phyloP scores from a whole-genome alignment of 2,888 invertebrate genomes.

The Scrobipalpa costella region DNA sequence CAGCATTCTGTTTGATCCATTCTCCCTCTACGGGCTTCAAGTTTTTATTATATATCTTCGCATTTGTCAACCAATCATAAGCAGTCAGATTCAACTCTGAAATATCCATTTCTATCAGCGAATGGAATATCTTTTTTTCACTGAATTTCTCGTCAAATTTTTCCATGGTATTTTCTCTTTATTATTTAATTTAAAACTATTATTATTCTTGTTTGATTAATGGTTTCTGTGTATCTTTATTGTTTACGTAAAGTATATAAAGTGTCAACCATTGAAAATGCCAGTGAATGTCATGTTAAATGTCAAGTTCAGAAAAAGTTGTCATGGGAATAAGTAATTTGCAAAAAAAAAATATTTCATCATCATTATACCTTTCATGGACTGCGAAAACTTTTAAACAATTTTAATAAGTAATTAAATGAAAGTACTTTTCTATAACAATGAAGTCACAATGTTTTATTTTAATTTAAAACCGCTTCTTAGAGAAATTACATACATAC shows the following conservation, averaged over 20 bases:
- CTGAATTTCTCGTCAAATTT: constrained; percentile 1
- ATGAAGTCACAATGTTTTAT: too few species aligned
- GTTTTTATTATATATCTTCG: constrained; percentile 55
- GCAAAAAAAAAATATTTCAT: neutral
- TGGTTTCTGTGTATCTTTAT: neutral
- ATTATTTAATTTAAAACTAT: neutral
- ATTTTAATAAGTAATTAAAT: too few species aligned
- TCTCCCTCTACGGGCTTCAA: constrained; percentile 42
- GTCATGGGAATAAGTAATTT: neutral
- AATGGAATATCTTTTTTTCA: neutral
- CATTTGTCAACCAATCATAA: constrained; percentile 57
- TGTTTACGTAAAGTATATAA: neutral
- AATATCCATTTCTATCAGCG: neutral
- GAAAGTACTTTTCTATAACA: too few species aligned
- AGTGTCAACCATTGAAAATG: neutral
- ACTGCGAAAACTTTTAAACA: too few species aligned
- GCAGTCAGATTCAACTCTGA: constrained; percentile 34
- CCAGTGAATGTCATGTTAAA: constrained; percentile 25
- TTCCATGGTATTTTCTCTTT: constrained; percentile 2
- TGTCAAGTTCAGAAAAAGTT: neutral
- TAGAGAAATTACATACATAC: too few species aligned
- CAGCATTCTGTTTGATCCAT: constrained; percentile 60
- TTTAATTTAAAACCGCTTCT: too few species aligned
- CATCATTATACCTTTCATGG: too few species aligned
- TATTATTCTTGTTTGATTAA: neutral